Evolutionary conservation across 1,140 invertebrate species (phyloP), one percentile per base, ranked within the genome.

Genomic region (Cotesia typhae): DNA sequence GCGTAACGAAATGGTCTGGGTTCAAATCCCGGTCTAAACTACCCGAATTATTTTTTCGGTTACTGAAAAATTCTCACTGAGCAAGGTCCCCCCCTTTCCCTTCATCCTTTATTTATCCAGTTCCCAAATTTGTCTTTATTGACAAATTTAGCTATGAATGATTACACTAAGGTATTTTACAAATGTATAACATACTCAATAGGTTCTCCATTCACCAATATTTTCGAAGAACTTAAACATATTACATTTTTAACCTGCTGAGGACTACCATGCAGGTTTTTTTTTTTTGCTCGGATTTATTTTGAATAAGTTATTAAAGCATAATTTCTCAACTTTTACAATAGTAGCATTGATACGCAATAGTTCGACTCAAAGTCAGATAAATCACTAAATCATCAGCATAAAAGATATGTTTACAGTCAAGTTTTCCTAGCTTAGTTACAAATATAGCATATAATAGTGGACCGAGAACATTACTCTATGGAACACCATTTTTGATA

Each of bases 381-480:
- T 59, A 59, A 20, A 59, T 17, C 10, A 14, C 12, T 10, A 3
- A 17, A 59, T 59, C 55, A 59, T 59, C 55, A 6, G 55, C 5
- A 59, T 59, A 59, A 59, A 14, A 59, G 9, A 12, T 6, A 59
- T 59, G 14, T 59, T 59, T 59, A 17, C 55, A 59, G 5, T 59
- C 17, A 20, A 59, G 55, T 6, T 59, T 1, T 59, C 4, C n/a
- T 9, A 52, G 51, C 7, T 52, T 2, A 52, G 1, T n/a, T 1
- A 52, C 51, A n/a, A 10, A 52, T 9, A 52, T 9, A 9, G n/a
- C n/a, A n/a, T 41, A 66, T 4, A 66, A 47, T 9, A 66, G 6
- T 20, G 64, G 64, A n/a, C 64, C 64, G 10, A 66, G 20, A 9
- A 67, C 66, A 20, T n/a, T 53, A 9, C 66, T 52, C 20, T 67